These are phyloP conservation scores for Pseudolycoriella hygida DNA, from an alignment of 2,888 invertebrate genomes.

Conservation along the genomic window DNA sequence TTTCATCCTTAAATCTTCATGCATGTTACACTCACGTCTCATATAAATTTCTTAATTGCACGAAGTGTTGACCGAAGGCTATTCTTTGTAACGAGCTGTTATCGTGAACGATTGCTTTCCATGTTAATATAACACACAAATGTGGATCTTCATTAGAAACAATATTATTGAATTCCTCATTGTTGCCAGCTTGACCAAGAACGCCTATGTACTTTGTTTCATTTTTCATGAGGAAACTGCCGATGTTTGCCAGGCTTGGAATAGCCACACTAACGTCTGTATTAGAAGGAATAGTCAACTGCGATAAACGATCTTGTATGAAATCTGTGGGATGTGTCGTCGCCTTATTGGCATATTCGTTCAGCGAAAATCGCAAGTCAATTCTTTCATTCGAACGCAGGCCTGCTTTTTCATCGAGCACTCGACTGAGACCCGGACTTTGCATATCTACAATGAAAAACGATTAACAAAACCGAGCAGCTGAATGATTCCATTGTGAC, in stretches of 20 bases:
- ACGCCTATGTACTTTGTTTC: constrained; percentile 25
- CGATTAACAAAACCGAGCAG: background rate
- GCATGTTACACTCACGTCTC: constrained; percentile 14
- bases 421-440: constrained; percentile 7
- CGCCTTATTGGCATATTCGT: constrained; percentile 8
- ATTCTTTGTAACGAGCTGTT: constrained; percentile 16
- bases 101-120: constrained; percentile 22
- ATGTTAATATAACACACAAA: constrained; percentile 22
- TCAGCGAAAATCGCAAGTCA: constrained; percentile 23
- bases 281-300: constrained; percentile 18
- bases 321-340: constrained; percentile 9
- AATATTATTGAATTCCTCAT: constrained; percentile 26
- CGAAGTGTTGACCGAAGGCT: constrained; percentile 24
- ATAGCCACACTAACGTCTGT: constrained; percentile 11
- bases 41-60: constrained; percentile 24
- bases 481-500: constrained; percentile 8
- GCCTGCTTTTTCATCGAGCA: constrained; percentile 14
- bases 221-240: constrained; percentile 24
- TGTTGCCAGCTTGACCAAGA: constrained; percentile 16
- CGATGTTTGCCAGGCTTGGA: constrained; percentile 19
- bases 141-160: constrained; percentile 21
- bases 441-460: constrained; percentile 6
- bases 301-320: constrained; percentile 16
- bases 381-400: constrained; percentile 22
- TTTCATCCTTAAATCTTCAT: background rate